phyloP scores from a whole-genome alignment of 2,113 vertebrate species.

The Mesembrinibis cayennensis region DNA sequence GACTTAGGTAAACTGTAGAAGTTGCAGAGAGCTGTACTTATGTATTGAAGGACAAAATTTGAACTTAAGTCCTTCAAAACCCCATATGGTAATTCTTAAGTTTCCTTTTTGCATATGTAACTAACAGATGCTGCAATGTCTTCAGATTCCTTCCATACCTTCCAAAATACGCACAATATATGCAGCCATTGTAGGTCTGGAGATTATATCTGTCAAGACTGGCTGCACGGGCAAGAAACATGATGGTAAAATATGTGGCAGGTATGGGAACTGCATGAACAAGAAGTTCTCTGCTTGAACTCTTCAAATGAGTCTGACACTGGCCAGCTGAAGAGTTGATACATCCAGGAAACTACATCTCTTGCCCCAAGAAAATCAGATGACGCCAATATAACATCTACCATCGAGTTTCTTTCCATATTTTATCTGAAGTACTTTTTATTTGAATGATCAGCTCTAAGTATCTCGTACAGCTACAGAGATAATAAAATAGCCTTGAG shows the following conservation, averaged over 20 bases:
- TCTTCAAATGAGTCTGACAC: conserved; percentile 18
- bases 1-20: not conserved
- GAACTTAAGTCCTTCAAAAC: conserved; percentile 40
- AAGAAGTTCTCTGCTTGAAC: conserved; percentile 66
- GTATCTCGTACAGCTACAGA: not conserved
- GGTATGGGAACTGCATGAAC: conserved; percentile 67
- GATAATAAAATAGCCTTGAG: not conserved
- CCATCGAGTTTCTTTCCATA: not conserved
- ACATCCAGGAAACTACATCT: conserved; percentile 10
- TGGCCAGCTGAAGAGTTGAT: conserved; percentile 8
- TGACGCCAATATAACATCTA: not conserved
- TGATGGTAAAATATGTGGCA: conserved; percentile 64
- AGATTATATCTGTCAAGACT: conserved; percentile 79
- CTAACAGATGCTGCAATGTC: conserved; percentile 64
- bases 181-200: conserved; percentile 67
- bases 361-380: conserved; percentile 2
- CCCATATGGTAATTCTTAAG: conserved; percentile 60
- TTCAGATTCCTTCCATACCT: conserved; percentile 72
- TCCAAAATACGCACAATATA: conserved; percentile 74
- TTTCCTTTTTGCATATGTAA: conserved; percentile 63
- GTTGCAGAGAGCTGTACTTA: not conserved
- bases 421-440: not conserved
- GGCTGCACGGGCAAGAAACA: conserved; percentile 59
- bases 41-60: not conserved
- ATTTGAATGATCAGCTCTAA: not conserved